A percentile compares a stretch with the other conserved stretches of the same genome.
These are phyloP conservation scores for Philonicus albiceps DNA, from an alignment of 2,888 invertebrate species.

Conservation along the genomic window DNA sequence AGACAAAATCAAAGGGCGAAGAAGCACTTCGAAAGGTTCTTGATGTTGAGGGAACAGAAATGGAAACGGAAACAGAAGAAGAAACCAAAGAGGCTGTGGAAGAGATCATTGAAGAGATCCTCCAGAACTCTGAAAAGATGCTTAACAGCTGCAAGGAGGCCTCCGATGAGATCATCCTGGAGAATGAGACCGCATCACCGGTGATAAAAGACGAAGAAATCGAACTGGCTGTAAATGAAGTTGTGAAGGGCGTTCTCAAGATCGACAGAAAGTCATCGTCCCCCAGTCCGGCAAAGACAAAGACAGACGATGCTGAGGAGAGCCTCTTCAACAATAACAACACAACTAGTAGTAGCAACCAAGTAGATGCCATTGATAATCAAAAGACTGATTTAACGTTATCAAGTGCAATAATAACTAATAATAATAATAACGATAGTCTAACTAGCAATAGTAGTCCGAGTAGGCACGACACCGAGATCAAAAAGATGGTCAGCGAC, in stretches of 20 bases:
- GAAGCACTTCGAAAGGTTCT: conserved; percentile 48
- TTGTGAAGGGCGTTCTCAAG: conserved; percentile 65
- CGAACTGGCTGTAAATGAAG: conserved; percentile 66
- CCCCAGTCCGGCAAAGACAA: conserved; percentile 6
- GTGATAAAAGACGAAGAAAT: conserved; percentile 67
- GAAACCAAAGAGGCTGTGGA: conserved; percentile 64
- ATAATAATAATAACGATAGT: conserved; percentile 50
- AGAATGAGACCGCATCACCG: conserved; percentile 57
- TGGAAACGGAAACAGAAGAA: conserved; percentile 65
- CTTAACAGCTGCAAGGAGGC: conserved; percentile 63
- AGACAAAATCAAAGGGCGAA: conserved; percentile 56
- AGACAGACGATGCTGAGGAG: conserved; percentile 55
- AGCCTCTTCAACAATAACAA: conserved; percentile 48
- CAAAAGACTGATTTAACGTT: conserved; percentile 61
- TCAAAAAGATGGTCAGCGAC: conserved; percentile 55
- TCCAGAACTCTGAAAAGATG: conserved; percentile 65
- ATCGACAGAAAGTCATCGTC: conserved; percentile 59
- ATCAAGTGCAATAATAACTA: conserved; percentile 55
- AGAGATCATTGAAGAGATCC: conserved; percentile 66
- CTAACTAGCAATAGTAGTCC: conserved; percentile 44
- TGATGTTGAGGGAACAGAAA: conserved; percentile 60
- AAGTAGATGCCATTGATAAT: conserved; percentile 56
- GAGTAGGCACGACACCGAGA: conserved; percentile 44
- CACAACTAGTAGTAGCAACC: conserved; percentile 46
- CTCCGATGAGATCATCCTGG: conserved; percentile 53